These are phyloP conservation scores for Mastigias papua DNA, from an alignment of 30 jellyfish, hydroid and myxozoan genomes.

Conservation along the genomic window DNA sequence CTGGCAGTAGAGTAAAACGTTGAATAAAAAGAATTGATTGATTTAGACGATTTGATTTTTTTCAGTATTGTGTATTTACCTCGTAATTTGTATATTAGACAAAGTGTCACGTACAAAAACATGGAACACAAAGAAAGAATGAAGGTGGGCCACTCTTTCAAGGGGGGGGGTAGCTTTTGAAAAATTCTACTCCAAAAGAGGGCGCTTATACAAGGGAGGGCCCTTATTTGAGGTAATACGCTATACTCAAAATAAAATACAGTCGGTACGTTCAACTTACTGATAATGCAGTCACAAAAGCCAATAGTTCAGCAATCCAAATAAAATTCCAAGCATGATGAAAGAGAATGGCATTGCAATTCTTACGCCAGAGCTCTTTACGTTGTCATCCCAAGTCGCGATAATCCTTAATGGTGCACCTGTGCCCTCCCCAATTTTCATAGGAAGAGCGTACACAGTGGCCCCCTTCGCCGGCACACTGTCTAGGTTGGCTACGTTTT, in stretches of 20 bases:
- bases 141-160: too few species aligned
- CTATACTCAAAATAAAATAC: background rate
- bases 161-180: too few species aligned
- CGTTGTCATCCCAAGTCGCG: conserved; percentile 73
- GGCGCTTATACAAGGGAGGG: too few species aligned
- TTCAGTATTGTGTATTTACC: too few species aligned
- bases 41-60: too few species aligned
- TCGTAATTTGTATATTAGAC: too few species aligned
- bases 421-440: conserved; percentile 88
- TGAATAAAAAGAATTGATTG: too few species aligned
- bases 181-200: too few species aligned
- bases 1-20: too few species aligned
- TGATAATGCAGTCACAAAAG: background rate
- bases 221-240: too few species aligned
- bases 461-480: conserved; percentile 67
- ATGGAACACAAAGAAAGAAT: too few species aligned
- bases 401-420: conserved; percentile 95
- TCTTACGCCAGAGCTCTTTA: background rate
- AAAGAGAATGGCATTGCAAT: background rate
- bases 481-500: conserved; percentile 84
- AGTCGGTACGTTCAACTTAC: background rate
- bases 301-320: background rate
- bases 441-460: conserved; percentile 87
- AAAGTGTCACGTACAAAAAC: too few species aligned
- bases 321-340: background rate